Evolutionary conservation across 2,797 vertebrate species (phyloP).

Genomic region (Cynodonichthys magdalenae): DNA sequence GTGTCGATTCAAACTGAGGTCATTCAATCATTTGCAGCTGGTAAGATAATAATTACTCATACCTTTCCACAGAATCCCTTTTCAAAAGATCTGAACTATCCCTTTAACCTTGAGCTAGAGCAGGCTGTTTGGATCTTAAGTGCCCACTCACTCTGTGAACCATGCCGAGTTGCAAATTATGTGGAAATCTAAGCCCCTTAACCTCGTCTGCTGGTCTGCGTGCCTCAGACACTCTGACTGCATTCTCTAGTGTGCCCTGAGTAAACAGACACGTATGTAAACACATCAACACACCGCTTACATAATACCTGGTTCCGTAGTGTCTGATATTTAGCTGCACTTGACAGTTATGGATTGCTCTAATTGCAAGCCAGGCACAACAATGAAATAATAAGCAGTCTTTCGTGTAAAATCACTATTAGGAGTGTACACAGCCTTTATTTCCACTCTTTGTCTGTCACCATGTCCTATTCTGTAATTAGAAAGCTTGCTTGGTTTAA

Average conservation of each 20-base stretch:
- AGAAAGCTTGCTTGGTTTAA: slow-evolving; percentile 37
- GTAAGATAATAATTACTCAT: too few species aligned
- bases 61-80: too few species aligned
- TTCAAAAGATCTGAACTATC: too few species aligned
- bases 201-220: slow-evolving; percentile 59
- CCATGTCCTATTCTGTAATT: slow-evolving; percentile 43
- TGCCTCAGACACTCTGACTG: slow-evolving; percentile 72
- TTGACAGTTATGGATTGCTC: slow-evolving; percentile 13
- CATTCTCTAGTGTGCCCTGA: slow-evolving; percentile 67
- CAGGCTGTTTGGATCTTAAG: slow-evolving; percentile 41
- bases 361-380: slow-evolving; percentile 6
- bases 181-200: slow-evolving; percentile 65
- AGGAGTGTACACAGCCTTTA: slow-evolving; percentile 3
- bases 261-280: slow-evolving; percentile 62
- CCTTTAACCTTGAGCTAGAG: slow-evolving; percentile 53
- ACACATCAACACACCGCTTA: slow-evolving; percentile 19
- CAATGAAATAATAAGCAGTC: slow-evolving; percentile 10
- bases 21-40: too few species aligned
- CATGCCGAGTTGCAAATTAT: slow-evolving; percentile 52
- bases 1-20: too few species aligned
- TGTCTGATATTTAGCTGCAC: slow-evolving; percentile 37
- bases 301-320: slow-evolving; percentile 36
- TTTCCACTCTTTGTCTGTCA: slow-evolving; percentile 1
- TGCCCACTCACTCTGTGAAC: slow-evolving; percentile 50
- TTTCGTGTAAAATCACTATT: slow-evolving; percentile 14